Evolutionary conservation across 2,888 invertebrate genomes (phyloP).

Genomic region (Hemistola chrysoprasaria): DNA sequence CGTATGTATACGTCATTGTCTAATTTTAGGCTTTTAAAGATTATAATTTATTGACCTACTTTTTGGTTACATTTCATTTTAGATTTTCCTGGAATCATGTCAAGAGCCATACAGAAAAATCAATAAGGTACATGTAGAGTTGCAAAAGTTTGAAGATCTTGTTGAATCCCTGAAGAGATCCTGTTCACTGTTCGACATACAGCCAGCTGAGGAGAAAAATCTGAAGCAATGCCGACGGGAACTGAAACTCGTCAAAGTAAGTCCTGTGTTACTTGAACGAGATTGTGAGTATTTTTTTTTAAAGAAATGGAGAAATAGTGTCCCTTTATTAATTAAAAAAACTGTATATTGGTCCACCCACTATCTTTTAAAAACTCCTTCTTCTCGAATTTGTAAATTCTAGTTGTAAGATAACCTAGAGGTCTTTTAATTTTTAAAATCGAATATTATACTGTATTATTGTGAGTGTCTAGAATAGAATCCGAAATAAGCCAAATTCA

Average conservation of each 20-base stretch:
- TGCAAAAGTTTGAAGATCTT: slow-evolving; percentile 86
- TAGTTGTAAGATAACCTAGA: too few relatives aligned
- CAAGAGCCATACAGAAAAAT: slow-evolving; percentile 85
- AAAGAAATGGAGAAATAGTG: too few relatives aligned
- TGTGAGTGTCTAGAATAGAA: too few relatives aligned
- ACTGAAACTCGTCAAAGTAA: slow-evolving; percentile 87
- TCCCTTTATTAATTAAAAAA: too few relatives aligned
- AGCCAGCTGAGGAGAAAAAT: slow-evolving; percentile 90
- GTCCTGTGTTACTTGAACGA: too few relatives aligned
- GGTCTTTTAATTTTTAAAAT: not conserved
- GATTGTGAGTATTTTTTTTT: too few relatives aligned
- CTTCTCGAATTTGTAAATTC: too few relatives aligned
- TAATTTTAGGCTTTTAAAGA: too few relatives aligned
- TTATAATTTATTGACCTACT: slow-evolving; percentile 1
- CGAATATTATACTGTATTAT: too few relatives aligned
- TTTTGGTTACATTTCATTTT: slow-evolving; percentile 7
- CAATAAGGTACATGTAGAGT: slow-evolving; percentile 86
- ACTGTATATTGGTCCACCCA: too few relatives aligned
- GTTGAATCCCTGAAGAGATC: slow-evolving; percentile 86
- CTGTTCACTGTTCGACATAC: slow-evolving; percentile 92
- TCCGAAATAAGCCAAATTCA: too few relatives aligned
- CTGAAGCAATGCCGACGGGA: slow-evolving; percentile 89
- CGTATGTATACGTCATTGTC: not conserved
- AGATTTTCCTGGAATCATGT: slow-evolving; percentile 86
- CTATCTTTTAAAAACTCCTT: too few relatives aligned